Evolutionary conservation across 2,888 invertebrate genomes (phyloP), one percentile per base, ranked within the genome.

Genomic region (Phortica okadai): DNA sequence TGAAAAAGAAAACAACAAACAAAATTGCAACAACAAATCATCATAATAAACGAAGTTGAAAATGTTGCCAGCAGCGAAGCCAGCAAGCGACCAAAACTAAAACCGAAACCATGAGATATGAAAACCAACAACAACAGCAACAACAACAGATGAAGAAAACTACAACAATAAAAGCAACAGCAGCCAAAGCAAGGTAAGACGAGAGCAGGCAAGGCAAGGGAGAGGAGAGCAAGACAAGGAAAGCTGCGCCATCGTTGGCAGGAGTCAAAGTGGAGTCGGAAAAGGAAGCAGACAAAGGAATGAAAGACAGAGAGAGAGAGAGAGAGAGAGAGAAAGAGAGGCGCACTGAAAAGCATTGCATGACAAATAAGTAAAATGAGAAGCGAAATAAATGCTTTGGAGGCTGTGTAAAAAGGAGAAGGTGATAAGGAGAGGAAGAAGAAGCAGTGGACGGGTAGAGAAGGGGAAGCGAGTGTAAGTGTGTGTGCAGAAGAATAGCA

Each of bases 11-110:
- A 78, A 78, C 76, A 79, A 80, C 86, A 80, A 73, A 14, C 41
- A 77, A 77, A 21, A 21, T 21, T 21, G 21, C 78, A 73, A 78
- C 78, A 80, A 82, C 74, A 86, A 87, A 82, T 81, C 79, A 81
- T 80, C 77, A 81, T 76, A 76, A 81, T 77, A 77, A 81, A 77
- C 74, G 70, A 82, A 78, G 75, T 79, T 33, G 76, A 41, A 16
- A 62, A 21, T 25, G 62, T 6, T 25, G 62, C 16, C 16, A 16
- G 62, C 10, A 62, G 62, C 10, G 25, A 62, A 62, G 62, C 11
- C 62, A 62, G 21, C 25, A 14, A 16, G 16, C 16, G 14, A n/a
- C n/a, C 16, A 56, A 56, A 16, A 7, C 14, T 16, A 56, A 56
- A 16, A 56, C 6, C n/a, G 56, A 56, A 56, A 56, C 56, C 16